Base-by-base conservation (phyloP, 2,888 invertebrate species). In the Amphiduros pacificus region DNA sequence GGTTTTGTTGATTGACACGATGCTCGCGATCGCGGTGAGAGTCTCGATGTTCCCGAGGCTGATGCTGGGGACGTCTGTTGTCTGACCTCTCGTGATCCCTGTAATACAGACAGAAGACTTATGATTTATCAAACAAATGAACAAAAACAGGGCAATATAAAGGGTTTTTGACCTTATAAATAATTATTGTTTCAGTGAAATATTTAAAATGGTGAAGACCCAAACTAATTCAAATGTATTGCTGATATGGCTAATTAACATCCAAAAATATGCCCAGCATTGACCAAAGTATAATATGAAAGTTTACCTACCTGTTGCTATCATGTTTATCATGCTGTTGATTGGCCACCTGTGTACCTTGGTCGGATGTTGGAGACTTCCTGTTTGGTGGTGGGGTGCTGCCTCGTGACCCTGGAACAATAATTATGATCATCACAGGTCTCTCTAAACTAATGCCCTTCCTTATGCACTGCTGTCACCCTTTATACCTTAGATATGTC, bases 321-420 rank as follows among this genome's bases (percentile, higher is more conserved):
- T n/a, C n/a, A n/a, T n/a, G n/a, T n/a, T n/a, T n/a, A n/a, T 52
- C 40, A n/a, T 50, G 50, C 50, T 58, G 58, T 49, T 58, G 29
- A n/a, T 40, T 55, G 24, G 36, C 14, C 2, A 27, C 31, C 22
- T 60, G 54, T 6, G 59, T 32, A 6, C 52, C 59, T 28, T 52
- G 51, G 52, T 59, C 59, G 17, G 11, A 27, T 1, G 56, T 28
- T 2, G 64, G 64, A 24, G 64, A 62, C 52, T 58, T 61, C 17
- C 61, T 14, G 50, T 49, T 52, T 49, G 51, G 58, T n/a, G 61
- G 58, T 17, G 54, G 60, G 28, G 60, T 65, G 60, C 60, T 62
- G 44, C 65, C 64, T 27, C 64, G 28, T 3, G 64, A 64, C 2
- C 64, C 64, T 56, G 49, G 36, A 20, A 50, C 9, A 17, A 36